These are phyloP conservation scores for Cryptosula pallasiana DNA, from an alignment of 2,888 invertebrate species.

Conservation along the genomic window DNA sequence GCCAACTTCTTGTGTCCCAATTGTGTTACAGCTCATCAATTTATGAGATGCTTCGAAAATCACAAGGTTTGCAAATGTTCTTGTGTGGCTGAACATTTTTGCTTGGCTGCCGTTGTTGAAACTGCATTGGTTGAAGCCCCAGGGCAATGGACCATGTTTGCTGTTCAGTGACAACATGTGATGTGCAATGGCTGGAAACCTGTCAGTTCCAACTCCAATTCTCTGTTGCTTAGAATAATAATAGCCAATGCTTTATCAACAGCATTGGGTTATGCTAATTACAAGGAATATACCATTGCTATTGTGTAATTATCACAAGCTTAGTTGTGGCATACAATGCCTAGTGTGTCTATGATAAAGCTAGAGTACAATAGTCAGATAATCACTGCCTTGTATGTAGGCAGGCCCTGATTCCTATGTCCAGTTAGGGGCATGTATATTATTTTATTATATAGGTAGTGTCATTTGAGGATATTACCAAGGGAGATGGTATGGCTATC, in stretches of 20 bases:
- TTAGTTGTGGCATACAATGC: not conserved
- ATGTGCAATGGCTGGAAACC: no score
- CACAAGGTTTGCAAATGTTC: constrained; percentile 56
- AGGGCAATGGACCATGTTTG: no score
- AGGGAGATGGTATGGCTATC: constrained; percentile 72
- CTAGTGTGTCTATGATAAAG: not conserved
- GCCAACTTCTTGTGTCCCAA: constrained; percentile 91
- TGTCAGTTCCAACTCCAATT: not conserved
- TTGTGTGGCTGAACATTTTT: no score
- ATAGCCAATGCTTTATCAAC: not conserved
- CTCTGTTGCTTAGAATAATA: constrained; percentile 24
- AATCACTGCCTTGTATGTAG: no score
- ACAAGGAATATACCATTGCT: not conserved
- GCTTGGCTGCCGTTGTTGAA: no score
- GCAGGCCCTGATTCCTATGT: no score
- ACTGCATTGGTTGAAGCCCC: no score
- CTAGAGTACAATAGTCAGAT: no score
- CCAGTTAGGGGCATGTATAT: no score
- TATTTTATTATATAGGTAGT: constrained; percentile 61
- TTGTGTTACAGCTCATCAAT: constrained; percentile 97
- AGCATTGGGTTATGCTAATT: not conserved
- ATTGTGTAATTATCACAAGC: not conserved
- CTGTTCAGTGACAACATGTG: no score
- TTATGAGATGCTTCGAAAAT: constrained; percentile 97
- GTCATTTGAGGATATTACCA: constrained; percentile 72